Conservation (phyloP, 2,797 vertebrate species). For the Macropodus opercularis region DNA sequence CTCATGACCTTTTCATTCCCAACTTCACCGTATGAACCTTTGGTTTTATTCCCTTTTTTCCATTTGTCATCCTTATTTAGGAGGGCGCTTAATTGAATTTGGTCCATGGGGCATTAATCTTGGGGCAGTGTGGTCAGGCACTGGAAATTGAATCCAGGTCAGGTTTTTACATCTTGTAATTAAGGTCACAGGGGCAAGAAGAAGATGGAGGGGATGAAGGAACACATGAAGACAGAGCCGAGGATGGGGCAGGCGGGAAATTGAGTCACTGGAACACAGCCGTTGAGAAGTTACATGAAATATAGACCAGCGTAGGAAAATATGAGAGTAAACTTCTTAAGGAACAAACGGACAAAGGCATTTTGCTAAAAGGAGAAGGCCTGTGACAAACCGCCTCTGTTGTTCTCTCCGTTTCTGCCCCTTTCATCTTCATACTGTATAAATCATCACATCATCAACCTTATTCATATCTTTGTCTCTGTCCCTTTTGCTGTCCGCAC, state of each 20-base stretch:
- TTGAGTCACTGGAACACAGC: too few species aligned
- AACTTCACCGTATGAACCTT: slow-evolving; percentile 6
- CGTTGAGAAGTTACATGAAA: slow-evolving; percentile 5
- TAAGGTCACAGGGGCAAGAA: slow-evolving; percentile 64
- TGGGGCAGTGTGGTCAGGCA: slow-evolving; percentile 50
- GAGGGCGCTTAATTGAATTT: slow-evolving; percentile 70
- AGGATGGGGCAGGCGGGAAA: too few species aligned
- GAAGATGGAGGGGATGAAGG: slow-evolving; percentile 10
- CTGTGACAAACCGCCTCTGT: slow-evolving; percentile 1
- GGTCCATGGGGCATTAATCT: slow-evolving; percentile 66
- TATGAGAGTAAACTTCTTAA: background rate
- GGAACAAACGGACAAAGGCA: too few species aligned
- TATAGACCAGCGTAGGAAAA: background rate
- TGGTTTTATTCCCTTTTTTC: slow-evolving; percentile 20
- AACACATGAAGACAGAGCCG: background rate
- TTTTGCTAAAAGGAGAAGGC: slow-evolving; percentile 22
- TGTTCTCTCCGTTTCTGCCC: background rate
- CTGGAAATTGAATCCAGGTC: slow-evolving; percentile 74
- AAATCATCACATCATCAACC: too few species aligned
- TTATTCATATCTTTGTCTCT: too few species aligned
- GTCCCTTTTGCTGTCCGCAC: too few species aligned
- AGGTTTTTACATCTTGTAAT: slow-evolving; percentile 77
- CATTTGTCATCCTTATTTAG: slow-evolving; percentile 50
- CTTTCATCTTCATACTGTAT: too few species aligned
- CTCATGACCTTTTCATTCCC: background rate